phyloP scores from a whole-genome alignment of 1,140 invertebrate species.

The Diachasmimorpha longicaudata region DNA sequence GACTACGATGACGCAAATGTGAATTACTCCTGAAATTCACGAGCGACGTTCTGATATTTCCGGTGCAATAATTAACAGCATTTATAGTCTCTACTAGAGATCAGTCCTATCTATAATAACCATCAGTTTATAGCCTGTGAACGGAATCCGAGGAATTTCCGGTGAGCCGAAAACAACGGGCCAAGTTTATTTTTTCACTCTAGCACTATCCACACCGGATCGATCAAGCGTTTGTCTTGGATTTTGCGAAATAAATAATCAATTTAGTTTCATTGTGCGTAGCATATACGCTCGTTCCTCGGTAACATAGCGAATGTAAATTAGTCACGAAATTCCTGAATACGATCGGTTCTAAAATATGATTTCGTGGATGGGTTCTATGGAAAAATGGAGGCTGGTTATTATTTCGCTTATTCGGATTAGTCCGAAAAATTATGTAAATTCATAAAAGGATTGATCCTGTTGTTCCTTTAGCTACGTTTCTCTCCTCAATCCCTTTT shows the following conservation, averaged over 20 bases:
- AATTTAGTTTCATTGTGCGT: background rate
- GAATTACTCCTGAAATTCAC: too few species aligned
- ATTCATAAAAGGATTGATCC: too few species aligned
- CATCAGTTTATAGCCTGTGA: background rate
- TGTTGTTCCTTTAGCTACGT: too few species aligned
- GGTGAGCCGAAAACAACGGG: background rate
- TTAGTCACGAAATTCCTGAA: background rate
- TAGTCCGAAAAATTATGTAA: too few species aligned
- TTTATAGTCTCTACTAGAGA: background rate
- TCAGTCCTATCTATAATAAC: background rate
- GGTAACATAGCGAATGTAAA: background rate
- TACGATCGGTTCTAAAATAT: background rate
- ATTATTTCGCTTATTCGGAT: too few species aligned
- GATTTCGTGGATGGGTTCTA: too few species aligned
- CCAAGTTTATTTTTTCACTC: background rate
- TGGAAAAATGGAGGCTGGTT: too few species aligned
- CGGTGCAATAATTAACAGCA: background rate
- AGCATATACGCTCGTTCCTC: background rate
- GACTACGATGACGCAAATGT: too few species aligned
- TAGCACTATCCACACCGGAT: background rate
- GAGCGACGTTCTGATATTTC: background rate
- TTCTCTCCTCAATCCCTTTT: background rate
- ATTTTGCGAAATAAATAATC: background rate
- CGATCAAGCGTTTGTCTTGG: background rate
- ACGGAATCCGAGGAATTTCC: background rate